Evolutionary conservation across 2,888 invertebrate species (phyloP).

Genomic region (Chydorus sphaericus): DNA sequence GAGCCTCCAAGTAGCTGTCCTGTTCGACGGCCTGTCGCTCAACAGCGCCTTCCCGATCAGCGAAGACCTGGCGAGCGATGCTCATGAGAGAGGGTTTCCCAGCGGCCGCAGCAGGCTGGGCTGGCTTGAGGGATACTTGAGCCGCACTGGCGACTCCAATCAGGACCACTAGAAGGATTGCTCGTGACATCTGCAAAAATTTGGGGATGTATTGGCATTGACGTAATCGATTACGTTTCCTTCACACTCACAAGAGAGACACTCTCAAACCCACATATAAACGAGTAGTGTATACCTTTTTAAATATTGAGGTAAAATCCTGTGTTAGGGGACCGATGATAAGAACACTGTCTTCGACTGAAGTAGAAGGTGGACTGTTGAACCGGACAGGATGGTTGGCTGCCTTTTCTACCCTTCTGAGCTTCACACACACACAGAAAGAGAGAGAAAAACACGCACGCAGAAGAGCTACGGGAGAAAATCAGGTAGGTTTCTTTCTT

Average conservation of each 20-base stretch:
- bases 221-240: too few species aligned
- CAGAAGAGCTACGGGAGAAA: background rate
- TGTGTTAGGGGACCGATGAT: too few species aligned
- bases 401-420: background rate
- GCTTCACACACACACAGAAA: too few species aligned
- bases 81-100: background rate
- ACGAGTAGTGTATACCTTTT: too few species aligned
- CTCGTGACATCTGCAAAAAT: too few species aligned
- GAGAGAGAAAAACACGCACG: too few species aligned
- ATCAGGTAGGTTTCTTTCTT: background rate
- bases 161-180: background rate
- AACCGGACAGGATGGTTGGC: background rate
- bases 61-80: background rate
- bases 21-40: slow-evolving; percentile 11
- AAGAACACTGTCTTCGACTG: background rate
- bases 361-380: background rate
- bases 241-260: too few species aligned
- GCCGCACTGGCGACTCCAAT: background rate
- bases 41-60: slow-evolving; percentile 6
- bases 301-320: too few species aligned
- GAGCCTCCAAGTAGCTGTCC: slow-evolving; percentile 16
- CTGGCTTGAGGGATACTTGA: background rate
- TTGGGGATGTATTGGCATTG: too few species aligned
- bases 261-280: too few species aligned
- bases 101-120: too few species aligned